These are phyloP conservation scores for Gallinago nigripennis DNA, from an alignment of 2,797 vertebrate genomes.

Conservation along the genomic window DNA sequence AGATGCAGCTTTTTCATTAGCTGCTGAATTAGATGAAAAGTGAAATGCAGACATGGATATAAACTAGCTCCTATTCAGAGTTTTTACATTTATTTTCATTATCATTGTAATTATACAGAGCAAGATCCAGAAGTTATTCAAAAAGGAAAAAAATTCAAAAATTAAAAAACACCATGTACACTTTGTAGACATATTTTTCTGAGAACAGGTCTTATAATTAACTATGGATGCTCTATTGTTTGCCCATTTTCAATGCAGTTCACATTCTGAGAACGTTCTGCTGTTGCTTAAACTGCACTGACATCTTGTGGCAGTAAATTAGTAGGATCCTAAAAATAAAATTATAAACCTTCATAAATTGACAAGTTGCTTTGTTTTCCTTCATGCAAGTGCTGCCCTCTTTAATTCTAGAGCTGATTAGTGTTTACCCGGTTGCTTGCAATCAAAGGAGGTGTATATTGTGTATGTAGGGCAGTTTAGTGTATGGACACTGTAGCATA, in stretches of 20 bases:
- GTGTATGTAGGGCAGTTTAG: too few species aligned
- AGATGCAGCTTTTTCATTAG: slow-evolving; percentile 22
- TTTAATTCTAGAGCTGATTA: not conserved
- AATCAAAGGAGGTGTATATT: not conserved
- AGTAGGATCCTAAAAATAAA: not conserved
- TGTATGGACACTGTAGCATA: not conserved
- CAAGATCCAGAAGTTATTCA: not conserved
- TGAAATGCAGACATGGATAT: not conserved
- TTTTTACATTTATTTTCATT: slow-evolving; percentile 20
- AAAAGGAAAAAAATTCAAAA: not conserved
- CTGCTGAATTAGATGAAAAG: slow-evolving; percentile 8
- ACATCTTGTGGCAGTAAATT: slow-evolving; percentile 77
- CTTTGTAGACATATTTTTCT: not conserved
- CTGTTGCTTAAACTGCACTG: slow-evolving; percentile 77
- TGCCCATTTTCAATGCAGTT: not conserved
- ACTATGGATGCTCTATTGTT: not conserved
- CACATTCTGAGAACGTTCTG: not conserved
- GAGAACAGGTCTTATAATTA: not conserved
- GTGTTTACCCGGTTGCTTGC: not conserved
- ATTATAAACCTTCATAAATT: not conserved
- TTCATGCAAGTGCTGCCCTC: not conserved
- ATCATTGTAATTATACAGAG: not conserved
- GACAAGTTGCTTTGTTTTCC: not conserved
- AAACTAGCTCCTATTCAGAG: slow-evolving; percentile 8
- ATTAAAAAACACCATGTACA: not conserved